Evolutionary conservation across 2,113 vertebrate genomes (phyloP).

Genomic region (Cichladusa arquata): DNA sequence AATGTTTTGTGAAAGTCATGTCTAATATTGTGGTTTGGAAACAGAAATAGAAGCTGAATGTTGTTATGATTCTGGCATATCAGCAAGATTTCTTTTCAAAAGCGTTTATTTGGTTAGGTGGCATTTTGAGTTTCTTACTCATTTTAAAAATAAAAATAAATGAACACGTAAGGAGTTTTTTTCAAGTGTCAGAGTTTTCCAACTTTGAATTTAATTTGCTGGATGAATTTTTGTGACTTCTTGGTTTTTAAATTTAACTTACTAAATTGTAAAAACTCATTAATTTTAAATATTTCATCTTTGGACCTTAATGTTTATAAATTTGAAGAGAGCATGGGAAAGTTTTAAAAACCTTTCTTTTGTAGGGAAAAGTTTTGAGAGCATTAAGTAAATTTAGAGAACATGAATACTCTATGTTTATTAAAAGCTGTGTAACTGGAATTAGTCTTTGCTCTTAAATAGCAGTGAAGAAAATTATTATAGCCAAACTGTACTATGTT

Average conservation of each 20-base stretch:
- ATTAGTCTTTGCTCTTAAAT: background rate
- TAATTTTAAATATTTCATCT: background rate
- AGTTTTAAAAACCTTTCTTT: background rate
- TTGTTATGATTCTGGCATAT: background rate
- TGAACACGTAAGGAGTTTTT: background rate
- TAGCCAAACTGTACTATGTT: background rate
- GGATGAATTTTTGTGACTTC: background rate
- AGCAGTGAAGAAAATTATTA: background rate
- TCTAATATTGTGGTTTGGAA: background rate
- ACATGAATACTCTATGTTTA: background rate
- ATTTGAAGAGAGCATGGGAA: background rate
- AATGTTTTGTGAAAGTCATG: background rate
- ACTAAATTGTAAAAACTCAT: background rate
- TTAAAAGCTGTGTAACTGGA: background rate
- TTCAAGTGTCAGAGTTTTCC: background rate
- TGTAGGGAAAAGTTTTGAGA: background rate
- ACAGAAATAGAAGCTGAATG: constrained; percentile 6
- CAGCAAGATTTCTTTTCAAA: background rate
- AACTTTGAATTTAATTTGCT: background rate
- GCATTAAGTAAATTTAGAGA: background rate
- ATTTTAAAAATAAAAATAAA: background rate
- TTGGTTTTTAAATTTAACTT: background rate
- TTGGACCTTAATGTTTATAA: background rate
- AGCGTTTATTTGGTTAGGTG: background rate
- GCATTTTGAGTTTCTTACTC: background rate